phyloP scores from a whole-genome alignment of 2,113 vertebrate genomes.

The Sigmodon hispidus region DNA sequence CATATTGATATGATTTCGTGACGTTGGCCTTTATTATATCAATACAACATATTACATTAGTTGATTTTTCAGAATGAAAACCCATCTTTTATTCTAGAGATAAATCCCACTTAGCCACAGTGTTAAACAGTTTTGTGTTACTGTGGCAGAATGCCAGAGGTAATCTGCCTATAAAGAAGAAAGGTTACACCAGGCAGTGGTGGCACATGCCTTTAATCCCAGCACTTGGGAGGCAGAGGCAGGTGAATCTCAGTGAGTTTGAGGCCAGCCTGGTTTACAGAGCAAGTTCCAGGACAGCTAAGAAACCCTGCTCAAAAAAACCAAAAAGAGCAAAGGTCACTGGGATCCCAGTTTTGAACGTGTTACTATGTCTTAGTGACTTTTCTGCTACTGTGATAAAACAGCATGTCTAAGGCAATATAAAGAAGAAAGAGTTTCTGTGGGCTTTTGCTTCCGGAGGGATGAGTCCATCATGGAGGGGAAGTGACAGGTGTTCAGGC shows the following conservation, averaged over 20 bases:
- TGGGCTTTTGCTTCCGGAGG: too few species aligned
- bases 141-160: background rate
- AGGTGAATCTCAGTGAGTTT: too few species aligned
- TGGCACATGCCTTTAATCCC: too few species aligned
- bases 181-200: too few species aligned
- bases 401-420: background rate
- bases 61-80: background rate
- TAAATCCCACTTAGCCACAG: background rate
- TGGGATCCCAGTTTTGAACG: background rate
- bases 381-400: background rate
- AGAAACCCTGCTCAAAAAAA: too few species aligned
- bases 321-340: background rate
- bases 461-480: background rate
- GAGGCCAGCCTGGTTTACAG: too few species aligned
- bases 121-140: too few species aligned
- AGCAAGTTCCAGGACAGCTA: too few species aligned
- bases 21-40: background rate
- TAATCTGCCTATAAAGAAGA: background rate
- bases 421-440: background rate
- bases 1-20: background rate
- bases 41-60: background rate
- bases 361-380: background rate
- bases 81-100: background rate
- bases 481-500: background rate
- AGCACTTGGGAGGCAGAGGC: too few species aligned